These are phyloP conservation scores for Apodemia zela DNA, from an alignment of 2,888 invertebrate species.

Conservation along the genomic window DNA sequence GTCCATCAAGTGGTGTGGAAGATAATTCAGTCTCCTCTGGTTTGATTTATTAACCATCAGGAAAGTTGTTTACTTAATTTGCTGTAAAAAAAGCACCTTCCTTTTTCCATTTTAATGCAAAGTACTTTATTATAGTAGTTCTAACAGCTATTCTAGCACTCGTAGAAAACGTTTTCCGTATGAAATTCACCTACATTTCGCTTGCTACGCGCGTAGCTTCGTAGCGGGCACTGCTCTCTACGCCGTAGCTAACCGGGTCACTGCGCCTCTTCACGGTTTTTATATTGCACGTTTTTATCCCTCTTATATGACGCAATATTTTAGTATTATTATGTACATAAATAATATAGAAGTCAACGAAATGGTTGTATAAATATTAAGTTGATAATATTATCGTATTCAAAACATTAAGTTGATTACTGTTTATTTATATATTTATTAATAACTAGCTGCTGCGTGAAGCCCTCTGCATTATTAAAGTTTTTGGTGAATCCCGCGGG, in stretches of 20 bases:
- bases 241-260: slow-evolving; percentile 67
- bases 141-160: slow-evolving; percentile 22
- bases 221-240: slow-evolving; percentile 69
- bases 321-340: slow-evolving; percentile 9
- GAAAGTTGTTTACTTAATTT: no score
- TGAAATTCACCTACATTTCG: slow-evolving; percentile 36
- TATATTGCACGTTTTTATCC: slow-evolving; percentile 29
- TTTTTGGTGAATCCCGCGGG: no score
- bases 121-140: slow-evolving; percentile 7
- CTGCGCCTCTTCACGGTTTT: slow-evolving; percentile 41
- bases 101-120: background rate
- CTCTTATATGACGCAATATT: slow-evolving; percentile 24
- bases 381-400: no score
- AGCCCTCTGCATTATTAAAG: no score
- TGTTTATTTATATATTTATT: no score
- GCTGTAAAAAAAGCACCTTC: no score
- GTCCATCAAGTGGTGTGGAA: no score
- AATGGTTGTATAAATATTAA: background rate
- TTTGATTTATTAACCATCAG: no score
- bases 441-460: no score
- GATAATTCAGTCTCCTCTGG: no score
- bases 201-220: slow-evolving; percentile 40
- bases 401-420: no score
- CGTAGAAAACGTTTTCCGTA: slow-evolving; percentile 30
- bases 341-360: background rate